Evolutionary conservation across 2,797 vertebrate genomes (phyloP), one percentile per base, ranked within the genome.

Genomic region (Lutjanus argentimaculatus): DNA sequence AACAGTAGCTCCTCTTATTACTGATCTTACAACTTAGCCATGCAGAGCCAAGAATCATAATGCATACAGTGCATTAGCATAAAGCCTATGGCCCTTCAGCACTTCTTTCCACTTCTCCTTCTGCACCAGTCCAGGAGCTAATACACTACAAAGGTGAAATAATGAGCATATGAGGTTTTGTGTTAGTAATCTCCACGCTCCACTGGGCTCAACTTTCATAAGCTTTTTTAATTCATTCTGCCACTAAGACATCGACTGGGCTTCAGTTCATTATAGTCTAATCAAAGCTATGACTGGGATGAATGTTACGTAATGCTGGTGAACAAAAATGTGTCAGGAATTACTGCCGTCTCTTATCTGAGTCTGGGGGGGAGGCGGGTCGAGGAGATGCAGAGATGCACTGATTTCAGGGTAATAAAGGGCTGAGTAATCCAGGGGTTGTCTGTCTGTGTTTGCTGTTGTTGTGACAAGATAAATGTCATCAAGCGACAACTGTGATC

Each of bases 291-390:
- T 46, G 78, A 79, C 79, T 83, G 64, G 48, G 58, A 80, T 71
- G 79, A 82, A 57, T 46, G 61, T 92, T 91, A 84, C 36, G 22
- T 82, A 93, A 91, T 6, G 1, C 56, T 73, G 58, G 25, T 70
- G 80, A 86, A 85, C 79, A 36, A 56, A 91, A 86, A 88, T 67
- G 58, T 83, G 84, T 79, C 63, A 81, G 73, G 53, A 89, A 77
- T 85, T 57, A 84, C 40, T 81, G 75, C 22, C 2, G 25, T 61
- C 75, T 91, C 72, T 82, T 74, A 86, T 92, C 75, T 46, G 67
- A 79, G 70, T 71, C 73, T 71, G 61, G 10, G 52, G 25, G 52
- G 25, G 40, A 1, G 30, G 14, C 0, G 51, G 30, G 43, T 25
- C 7, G n/a, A 11, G n/a, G 36, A 58, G 58, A 68, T 3, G 57